Evolutionary conservation across 2,888 invertebrate species (phyloP).

Genomic region (Tetragnatha montana): DNA sequence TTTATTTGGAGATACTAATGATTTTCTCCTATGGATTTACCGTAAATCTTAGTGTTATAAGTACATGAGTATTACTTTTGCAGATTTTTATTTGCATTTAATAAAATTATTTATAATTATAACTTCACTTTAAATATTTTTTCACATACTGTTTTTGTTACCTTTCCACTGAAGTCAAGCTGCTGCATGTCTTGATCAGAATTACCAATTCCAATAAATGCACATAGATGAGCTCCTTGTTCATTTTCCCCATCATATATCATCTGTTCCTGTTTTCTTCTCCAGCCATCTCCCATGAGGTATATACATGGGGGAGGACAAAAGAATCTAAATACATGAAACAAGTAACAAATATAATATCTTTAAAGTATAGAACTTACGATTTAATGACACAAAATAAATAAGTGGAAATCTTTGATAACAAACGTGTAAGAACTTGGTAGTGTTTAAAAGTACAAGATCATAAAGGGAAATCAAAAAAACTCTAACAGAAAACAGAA

Average conservation of each 20-base stretch:
- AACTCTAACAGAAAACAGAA: too few species aligned
- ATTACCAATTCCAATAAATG: constrained; percentile 98
- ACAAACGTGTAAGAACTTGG: not conserved
- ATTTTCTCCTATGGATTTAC: too few species aligned
- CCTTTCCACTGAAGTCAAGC: constrained; percentile 96
- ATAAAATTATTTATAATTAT: not conserved
- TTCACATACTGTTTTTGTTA: constrained; percentile 72
- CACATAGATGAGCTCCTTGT: constrained; percentile 95
- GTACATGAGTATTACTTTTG: too few species aligned
- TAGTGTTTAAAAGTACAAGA: not conserved
- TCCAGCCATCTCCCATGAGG: constrained; percentile 97
- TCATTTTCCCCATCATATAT: constrained; percentile 84
- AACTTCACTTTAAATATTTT: not conserved
- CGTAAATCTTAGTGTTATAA: too few species aligned
- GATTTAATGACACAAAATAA: not conserved
- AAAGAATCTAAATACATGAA: constrained; percentile 83
- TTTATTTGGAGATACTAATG: too few species aligned
- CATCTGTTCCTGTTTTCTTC: constrained; percentile 95
- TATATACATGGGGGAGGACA: constrained; percentile 99
- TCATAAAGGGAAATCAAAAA: too few species aligned
- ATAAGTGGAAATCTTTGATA: not conserved
- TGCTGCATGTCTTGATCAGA: constrained; percentile 99
- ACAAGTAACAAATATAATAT: too few species aligned
- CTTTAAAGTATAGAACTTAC: not conserved
- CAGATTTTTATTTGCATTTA: too few species aligned